Evolutionary conservation across 2,113 vertebrate species (phyloP).

Genomic region (Eulemur rufifrons): DNA sequence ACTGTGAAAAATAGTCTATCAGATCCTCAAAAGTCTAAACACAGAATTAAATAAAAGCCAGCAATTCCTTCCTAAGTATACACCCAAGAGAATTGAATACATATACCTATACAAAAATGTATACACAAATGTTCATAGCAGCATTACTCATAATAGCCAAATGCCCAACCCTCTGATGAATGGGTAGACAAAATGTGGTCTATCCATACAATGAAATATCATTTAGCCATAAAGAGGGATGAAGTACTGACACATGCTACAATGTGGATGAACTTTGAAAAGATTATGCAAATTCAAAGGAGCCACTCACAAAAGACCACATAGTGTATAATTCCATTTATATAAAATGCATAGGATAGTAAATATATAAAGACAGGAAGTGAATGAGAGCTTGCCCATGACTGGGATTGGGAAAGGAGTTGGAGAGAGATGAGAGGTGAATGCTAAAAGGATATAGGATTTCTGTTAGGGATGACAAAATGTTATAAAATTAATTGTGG

Average conservation of each 20-base stretch:
- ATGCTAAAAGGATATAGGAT: not conserved
- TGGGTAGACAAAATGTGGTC: not conserved
- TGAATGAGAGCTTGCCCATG: not conserved
- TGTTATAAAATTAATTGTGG: not conserved
- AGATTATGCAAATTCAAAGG: not conserved
- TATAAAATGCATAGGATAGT: not conserved
- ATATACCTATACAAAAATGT: not conserved
- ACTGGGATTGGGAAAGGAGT: accelerated
- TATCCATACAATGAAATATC: not conserved
- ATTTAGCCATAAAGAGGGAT: not conserved
- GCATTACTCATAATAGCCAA: not conserved
- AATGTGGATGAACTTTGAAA: not conserved
- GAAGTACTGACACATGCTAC: not conserved
- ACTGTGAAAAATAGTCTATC: not conserved
- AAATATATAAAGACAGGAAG: not conserved
- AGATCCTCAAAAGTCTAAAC: conserved; percentile 4
- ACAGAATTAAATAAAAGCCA: not conserved
- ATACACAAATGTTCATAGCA: not conserved
- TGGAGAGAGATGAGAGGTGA: not conserved
- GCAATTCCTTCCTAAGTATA: not conserved
- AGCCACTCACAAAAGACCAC: not conserved
- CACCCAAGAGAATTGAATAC: not conserved
- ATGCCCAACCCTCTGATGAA: not conserved
- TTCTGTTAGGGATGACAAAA: not conserved
- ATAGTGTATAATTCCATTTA: not conserved